These are phyloP conservation scores for Palythoa heliodiscus DNA, from an alignment of 92 coral and sea anemone species.

Conservation along the genomic window DNA sequence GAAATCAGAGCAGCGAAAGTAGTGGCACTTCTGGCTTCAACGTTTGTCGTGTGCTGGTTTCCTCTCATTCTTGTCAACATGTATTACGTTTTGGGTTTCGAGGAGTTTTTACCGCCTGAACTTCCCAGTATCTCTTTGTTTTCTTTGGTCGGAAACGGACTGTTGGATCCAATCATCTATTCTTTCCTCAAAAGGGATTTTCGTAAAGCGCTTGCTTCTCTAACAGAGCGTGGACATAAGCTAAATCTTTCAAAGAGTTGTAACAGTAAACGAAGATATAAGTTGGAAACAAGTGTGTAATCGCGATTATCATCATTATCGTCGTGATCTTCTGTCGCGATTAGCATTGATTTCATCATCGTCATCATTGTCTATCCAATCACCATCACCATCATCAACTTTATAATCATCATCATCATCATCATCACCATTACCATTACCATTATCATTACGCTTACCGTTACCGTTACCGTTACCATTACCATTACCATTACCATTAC, in stretches of 20 bases:
- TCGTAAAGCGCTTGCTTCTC: slow-evolving; percentile 58
- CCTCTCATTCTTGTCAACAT: slow-evolving; percentile 84
- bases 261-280: not conserved
- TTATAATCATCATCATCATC: not conserved
- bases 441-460: not conserved
- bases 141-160: slow-evolving; percentile 87
- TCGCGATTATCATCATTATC: not conserved
- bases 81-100: slow-evolving; percentile 65
- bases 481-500: not conserved
- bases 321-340: not conserved
- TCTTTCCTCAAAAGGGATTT: slow-evolving; percentile 89
- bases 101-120: slow-evolving; percentile 53
- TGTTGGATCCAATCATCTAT: slow-evolving; percentile 85
- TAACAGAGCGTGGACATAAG: not conserved
- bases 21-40: slow-evolving; percentile 74
- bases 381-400: not conserved
- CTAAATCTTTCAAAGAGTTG: not conserved
- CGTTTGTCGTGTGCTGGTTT: slow-evolving; percentile 87
- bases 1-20: slow-evolving; percentile 91
- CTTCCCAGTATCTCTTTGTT: slow-evolving; percentile 72
- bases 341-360: not conserved
- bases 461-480: not conserved
- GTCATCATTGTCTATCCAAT: not conserved
- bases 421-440: not conserved
- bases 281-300: not conserved